phyloP scores from a whole-genome alignment of 2,797 vertebrate species.

The Mormyrops attenuatus region DNA sequence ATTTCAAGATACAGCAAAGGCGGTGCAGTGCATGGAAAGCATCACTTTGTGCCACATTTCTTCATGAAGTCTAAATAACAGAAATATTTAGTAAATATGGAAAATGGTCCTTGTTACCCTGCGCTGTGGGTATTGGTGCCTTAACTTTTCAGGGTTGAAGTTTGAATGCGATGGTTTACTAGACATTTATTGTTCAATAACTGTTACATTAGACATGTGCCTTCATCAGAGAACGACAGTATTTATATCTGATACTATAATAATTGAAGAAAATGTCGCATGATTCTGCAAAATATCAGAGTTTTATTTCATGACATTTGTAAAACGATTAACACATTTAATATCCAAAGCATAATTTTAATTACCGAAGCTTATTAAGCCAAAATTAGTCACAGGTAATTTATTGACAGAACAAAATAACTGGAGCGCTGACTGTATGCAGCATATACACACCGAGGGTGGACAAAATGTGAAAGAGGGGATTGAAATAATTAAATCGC shows the following conservation, averaged over 20 bases:
- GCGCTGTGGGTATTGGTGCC: background rate
- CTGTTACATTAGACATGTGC: background rate
- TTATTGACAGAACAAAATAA: background rate
- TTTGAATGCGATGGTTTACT: background rate
- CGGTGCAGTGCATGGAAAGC: background rate
- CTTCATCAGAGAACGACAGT: background rate
- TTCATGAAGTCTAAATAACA: background rate
- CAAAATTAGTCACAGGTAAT: background rate
- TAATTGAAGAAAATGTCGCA: background rate
- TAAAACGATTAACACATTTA: background rate
- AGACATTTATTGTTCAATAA: background rate
- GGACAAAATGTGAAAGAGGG: background rate
- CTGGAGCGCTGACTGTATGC: background rate
- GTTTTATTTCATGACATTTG: background rate
- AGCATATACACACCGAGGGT: background rate
- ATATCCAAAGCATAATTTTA: background rate
- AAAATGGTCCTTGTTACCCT: background rate
- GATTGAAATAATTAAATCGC: background rate
- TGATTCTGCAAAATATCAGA: background rate
- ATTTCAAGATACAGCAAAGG: background rate
- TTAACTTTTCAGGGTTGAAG: background rate
- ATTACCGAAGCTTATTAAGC: background rate
- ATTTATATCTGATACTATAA: background rate
- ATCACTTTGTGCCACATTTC: background rate
- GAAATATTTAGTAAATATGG: background rate